phyloP scores from a whole-genome alignment of 1,140 invertebrate species.

The Bombus superbus region DNA sequence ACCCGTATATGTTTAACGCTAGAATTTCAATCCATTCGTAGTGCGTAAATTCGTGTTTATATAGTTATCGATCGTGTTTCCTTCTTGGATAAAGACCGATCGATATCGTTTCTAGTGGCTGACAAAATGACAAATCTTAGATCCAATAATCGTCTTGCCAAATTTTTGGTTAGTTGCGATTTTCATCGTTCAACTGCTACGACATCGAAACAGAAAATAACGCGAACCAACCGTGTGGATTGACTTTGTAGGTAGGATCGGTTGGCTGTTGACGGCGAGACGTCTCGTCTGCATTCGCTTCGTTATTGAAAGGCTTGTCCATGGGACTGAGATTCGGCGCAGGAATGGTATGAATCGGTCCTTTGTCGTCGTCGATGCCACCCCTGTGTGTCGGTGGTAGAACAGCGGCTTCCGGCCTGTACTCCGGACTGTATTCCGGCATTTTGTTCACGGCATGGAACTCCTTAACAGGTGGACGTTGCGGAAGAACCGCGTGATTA shows the following conservation, averaged over 20 bases:
- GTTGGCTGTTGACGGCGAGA: constrained; percentile 43
- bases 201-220: not conserved
- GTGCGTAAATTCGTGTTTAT: no score
- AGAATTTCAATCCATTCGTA: no score
- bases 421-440: constrained; percentile 74
- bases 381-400: constrained; percentile 69
- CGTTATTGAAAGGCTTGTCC: constrained; percentile 69
- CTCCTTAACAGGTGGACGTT: constrained; percentile 70
- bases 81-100: no score
- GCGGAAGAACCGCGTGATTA: constrained; percentile 66
- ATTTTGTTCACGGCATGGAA: constrained; percentile 73
- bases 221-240: constrained; percentile 54
- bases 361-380: constrained; percentile 83
- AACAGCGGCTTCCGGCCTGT: constrained; percentile 67
- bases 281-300: constrained; percentile 47
- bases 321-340: constrained; percentile 88
- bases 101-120: no score
- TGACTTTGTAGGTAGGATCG: constrained; percentile 54
- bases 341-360: constrained; percentile 92
- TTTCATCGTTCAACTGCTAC: not conserved
- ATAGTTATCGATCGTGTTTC: no score
- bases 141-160: no score
- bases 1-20: no score
- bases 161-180: no score
- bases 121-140: no score